A percentile compares a stretch with the other conserved stretches of the same genome.
These are phyloP conservation scores for Dyspetes luteomarginatus DNA, from an alignment of 2,888 invertebrate species.

Conservation along the genomic window DNA sequence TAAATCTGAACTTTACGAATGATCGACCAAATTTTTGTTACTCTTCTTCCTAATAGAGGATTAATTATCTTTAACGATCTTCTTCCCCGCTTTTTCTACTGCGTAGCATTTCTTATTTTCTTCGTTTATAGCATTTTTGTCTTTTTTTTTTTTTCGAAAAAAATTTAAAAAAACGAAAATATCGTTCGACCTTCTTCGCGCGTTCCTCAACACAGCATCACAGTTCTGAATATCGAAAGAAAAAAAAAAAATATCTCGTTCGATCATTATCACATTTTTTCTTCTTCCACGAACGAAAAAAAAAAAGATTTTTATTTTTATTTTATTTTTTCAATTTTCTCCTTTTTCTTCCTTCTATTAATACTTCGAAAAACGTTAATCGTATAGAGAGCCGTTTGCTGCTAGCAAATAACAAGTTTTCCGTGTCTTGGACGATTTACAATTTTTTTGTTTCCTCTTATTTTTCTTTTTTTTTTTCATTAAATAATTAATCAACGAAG, in stretches of 20 bases:
- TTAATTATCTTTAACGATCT: constrained; percentile 39
- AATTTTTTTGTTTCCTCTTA: constrained; percentile 42
- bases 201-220: constrained; percentile 14
- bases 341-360: constrained; percentile 28
- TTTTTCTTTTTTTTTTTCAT: constrained; percentile 35
- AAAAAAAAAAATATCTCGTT: constrained; percentile 23
- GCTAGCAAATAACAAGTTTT: constrained; percentile 62
- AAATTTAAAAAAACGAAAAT: no score
- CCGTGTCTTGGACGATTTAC: constrained; percentile 28
- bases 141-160: no score
- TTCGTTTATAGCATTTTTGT: no score
- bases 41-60: constrained; percentile 21
- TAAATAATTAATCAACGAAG: constrained; percentile 48
- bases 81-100: constrained; percentile 18
- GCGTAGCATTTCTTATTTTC: constrained; percentile 21
- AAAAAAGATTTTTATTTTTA: constrained; percentile 36
- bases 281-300: constrained; percentile 2
- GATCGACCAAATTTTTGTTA: neutral
- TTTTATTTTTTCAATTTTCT: constrained; percentile 11
- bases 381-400: constrained; percentile 61
- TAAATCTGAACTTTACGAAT: neutral
- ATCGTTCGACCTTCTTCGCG: neutral
- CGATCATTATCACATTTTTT: constrained; percentile 54
- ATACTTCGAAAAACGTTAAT: constrained; percentile 57
- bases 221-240: constrained; percentile 20